Percentiles rank a stretch among this genome's conserved stretches.
phyloP scores from a whole-genome alignment of 2,113 vertebrate species.

The Mustela nigripes region DNA sequence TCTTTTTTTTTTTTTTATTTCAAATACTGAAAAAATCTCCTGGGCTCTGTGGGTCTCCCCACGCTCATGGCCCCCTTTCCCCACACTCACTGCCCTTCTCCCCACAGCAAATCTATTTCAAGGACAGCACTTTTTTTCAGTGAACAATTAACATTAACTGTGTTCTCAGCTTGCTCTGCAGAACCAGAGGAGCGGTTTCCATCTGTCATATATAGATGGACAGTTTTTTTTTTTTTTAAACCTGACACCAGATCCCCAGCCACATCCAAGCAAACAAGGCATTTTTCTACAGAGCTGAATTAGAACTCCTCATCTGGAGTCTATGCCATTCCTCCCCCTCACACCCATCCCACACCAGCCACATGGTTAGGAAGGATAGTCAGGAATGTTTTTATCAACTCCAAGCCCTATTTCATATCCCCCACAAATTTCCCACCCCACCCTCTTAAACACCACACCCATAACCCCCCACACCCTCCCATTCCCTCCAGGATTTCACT shows the following conservation, averaged over 20 bases:
- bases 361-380: neutral
- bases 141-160: slow-evolving; percentile 27
- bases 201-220: neutral
- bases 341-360: neutral
- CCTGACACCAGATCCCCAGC: slow-evolving; percentile 23
- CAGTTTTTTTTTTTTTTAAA: neutral
- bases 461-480: slow-evolving; percentile 2
- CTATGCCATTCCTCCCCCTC: neutral
- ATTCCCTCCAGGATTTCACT: slow-evolving; percentile 25
- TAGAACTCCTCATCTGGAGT: neutral
- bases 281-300: slow-evolving; percentile 16
- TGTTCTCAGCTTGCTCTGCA: slow-evolving; percentile 48
- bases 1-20: slow-evolving; percentile 78
- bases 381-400: slow-evolving; percentile 45
- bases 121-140: slow-evolving; percentile 18
- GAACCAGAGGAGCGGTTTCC: slow-evolving; percentile 4
- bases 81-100: slow-evolving; percentile 61
- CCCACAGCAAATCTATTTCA: slow-evolving; percentile 51
- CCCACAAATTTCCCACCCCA: slow-evolving; percentile 33
- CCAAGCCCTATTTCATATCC: neutral
- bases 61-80: slow-evolving; percentile 15
- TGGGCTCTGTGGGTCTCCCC: slow-evolving; percentile 72
- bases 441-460: slow-evolving; percentile 41
- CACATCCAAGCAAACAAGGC: slow-evolving; percentile 28
- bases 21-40: slow-evolving; percentile 72